These are phyloP conservation scores for Chloebia gouldiae DNA, from an alignment of 2,113 vertebrate species.

Conservation along the genomic window DNA sequence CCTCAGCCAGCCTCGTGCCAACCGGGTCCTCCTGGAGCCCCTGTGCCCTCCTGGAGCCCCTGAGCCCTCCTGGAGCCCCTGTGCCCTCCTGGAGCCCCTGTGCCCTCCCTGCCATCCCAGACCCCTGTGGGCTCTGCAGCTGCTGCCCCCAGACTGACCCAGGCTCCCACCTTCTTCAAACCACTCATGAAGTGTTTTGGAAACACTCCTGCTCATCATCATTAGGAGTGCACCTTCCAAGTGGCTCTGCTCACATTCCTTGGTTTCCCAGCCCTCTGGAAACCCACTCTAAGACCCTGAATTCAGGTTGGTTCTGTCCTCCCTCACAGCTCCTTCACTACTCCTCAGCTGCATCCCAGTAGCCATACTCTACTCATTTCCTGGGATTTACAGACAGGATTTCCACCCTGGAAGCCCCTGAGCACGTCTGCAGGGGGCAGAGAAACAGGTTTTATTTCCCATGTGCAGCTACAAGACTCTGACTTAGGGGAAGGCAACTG, in stretches of 20 bases:
- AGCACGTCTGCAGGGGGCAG: not conserved
- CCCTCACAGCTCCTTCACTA: not conserved
- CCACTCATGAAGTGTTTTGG: not conserved
- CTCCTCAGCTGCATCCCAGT: not conserved
- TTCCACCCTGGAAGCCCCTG: not conserved
- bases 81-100: not conserved
- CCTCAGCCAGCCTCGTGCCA: slow-evolving; percentile 4
- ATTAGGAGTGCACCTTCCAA: not conserved
- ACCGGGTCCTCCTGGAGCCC: not conserved
- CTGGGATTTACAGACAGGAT: not conserved
- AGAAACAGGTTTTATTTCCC: not conserved
- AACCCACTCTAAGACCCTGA: not conserved
- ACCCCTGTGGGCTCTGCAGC: not conserved
- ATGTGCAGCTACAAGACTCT: not conserved
- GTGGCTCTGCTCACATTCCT: not conserved
- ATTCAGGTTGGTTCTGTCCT: not conserved
- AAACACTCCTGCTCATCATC: not conserved
- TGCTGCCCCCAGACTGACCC: not conserved
- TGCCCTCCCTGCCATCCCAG: too few species aligned
- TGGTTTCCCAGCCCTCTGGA: not conserved
- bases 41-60: not conserved
- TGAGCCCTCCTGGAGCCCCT: not conserved
- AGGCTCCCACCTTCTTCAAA: not conserved
- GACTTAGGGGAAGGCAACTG: not conserved
- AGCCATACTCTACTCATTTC: not conserved